phyloP scores from a whole-genome alignment of 2,797 vertebrate genomes.

The Pseudomugil tenellus region DNA sequence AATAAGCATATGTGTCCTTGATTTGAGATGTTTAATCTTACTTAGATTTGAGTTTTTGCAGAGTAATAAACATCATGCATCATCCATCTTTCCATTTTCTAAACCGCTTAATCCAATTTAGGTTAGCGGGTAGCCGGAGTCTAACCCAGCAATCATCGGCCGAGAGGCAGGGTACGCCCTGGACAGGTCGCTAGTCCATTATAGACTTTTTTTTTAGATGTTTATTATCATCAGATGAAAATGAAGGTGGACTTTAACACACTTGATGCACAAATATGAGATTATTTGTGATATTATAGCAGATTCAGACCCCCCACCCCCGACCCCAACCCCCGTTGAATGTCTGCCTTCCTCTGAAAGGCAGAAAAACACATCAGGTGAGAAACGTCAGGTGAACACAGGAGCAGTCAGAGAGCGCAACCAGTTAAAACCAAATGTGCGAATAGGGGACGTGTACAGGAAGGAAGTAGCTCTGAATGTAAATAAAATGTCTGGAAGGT shows the following conservation, averaged over 20 bases:
- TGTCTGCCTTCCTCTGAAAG: not conserved
- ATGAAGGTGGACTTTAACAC: not conserved
- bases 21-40: too few relatives aligned
- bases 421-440: slow-evolving; percentile 56
- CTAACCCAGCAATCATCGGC: too few relatives aligned
- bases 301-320: not conserved
- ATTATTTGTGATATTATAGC: not conserved
- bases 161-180: too few relatives aligned
- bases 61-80: too few relatives aligned
- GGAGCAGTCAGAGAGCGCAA: slow-evolving; percentile 31
- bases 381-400: not conserved
- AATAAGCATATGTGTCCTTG: too few relatives aligned
- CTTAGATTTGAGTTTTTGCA: too few relatives aligned
- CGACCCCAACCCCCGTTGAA: not conserved
- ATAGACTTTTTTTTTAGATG: too few relatives aligned
- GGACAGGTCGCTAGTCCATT: too few relatives aligned
- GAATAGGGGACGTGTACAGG: slow-evolving; percentile 46
- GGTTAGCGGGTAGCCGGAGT: too few relatives aligned
- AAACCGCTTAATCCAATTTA: too few relatives aligned
- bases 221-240: too few relatives aligned
- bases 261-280: not conserved
- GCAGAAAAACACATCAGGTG: not conserved
- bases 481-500: slow-evolving; percentile 31
- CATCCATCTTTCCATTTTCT: too few relatives aligned
- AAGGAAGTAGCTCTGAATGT: slow-evolving; percentile 75